A percentile compares a stretch with the other conserved stretches of the same genome.
Evolutionary conservation across 2,797 vertebrate genomes (phyloP).

Genomic region (Monodelphis domestica): DNA sequence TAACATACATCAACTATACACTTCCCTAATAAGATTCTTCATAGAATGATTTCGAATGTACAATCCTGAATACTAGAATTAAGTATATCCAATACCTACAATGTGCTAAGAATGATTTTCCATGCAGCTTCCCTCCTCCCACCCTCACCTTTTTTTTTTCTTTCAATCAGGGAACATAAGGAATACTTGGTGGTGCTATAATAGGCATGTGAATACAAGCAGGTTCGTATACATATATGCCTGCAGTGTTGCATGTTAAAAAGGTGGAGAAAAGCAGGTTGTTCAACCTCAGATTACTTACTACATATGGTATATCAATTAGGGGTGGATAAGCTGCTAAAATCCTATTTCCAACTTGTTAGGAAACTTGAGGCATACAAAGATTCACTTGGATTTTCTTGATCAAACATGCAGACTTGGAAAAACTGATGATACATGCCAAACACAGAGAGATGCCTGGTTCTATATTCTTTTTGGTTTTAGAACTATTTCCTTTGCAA

Average conservation of each 20-base stretch:
- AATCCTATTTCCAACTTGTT: slow-evolving; percentile 25
- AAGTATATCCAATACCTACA: neutral
- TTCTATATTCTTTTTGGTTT: slow-evolving; percentile 43
- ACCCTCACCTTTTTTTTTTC: slow-evolving; percentile 2
- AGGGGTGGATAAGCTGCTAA: slow-evolving; percentile 45
- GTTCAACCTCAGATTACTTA: slow-evolving; percentile 10
- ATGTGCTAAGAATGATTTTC: slow-evolving; percentile 20
- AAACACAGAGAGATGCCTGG: slow-evolving; percentile 11
- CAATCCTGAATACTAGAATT: slow-evolving; percentile 15
- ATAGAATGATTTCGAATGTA: slow-evolving; percentile 25
- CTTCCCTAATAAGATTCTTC: slow-evolving; percentile 25
- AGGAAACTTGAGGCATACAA: slow-evolving; percentile 25
- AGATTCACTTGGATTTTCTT: neutral
- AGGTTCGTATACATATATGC: neutral
- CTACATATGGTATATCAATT: slow-evolving; percentile 1
- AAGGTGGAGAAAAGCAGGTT: slow-evolving; percentile 44
- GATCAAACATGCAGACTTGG: neutral
- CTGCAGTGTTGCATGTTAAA: slow-evolving; percentile 4
- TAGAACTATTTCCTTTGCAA: slow-evolving; percentile 48
- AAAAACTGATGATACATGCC: neutral
- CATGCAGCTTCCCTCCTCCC: neutral
- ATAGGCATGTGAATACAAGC: slow-evolving; percentile 64
- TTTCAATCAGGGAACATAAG: slow-evolving; percentile 31
- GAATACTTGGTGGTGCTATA: slow-evolving; percentile 24
- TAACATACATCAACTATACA: slow-evolving; percentile 15